Percentiles rank a stretch among this genome's conserved stretches.
Evolutionary conservation across 1,140 invertebrate species (phyloP).

Genomic region (Macrobrachium nipponense): DNA sequence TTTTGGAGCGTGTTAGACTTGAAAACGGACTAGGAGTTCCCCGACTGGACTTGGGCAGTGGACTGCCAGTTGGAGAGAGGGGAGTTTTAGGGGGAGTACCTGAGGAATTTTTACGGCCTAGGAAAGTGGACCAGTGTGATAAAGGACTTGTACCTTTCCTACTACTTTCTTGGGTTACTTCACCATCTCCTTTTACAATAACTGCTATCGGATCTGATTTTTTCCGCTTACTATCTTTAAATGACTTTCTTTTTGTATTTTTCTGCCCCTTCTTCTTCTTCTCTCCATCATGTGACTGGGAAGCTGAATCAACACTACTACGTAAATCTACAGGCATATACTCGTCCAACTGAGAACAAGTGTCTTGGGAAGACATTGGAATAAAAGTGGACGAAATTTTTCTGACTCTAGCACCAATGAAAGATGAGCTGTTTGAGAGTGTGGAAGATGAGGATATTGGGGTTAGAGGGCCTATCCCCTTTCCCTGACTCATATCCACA

Average conservation of each 20-base stretch:
- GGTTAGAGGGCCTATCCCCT: slow-evolving; percentile 40
- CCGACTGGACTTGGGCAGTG: slow-evolving; percentile 58
- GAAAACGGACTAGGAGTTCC: slow-evolving; percentile 64
- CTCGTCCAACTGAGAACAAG: slow-evolving; percentile 45
- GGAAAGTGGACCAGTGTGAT: slow-evolving; percentile 50
- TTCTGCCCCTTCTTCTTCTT: slow-evolving; percentile 77
- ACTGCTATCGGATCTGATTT: slow-evolving; percentile 83
- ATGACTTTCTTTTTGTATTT: slow-evolving; percentile 79
- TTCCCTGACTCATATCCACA: slow-evolving; percentile 63
- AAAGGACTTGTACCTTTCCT: slow-evolving; percentile 59
- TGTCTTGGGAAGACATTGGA: slow-evolving; percentile 55
- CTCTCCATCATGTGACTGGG: slow-evolving; percentile 49
- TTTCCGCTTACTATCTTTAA: slow-evolving; percentile 77
- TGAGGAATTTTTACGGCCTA: slow-evolving; percentile 58
- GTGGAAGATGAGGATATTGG: slow-evolving; percentile 49
- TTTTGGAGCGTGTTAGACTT: slow-evolving; percentile 60
- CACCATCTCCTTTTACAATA: slow-evolving; percentile 73
- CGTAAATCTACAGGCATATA: slow-evolving; percentile 51
- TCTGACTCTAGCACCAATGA: slow-evolving; percentile 55
- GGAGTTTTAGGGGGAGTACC: slow-evolving; percentile 60
- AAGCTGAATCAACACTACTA: slow-evolving; percentile 39
- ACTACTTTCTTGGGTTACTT: slow-evolving; percentile 32
- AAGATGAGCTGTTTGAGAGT: slow-evolving; percentile 48
- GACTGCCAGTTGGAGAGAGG: slow-evolving; percentile 63
- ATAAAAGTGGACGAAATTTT: slow-evolving; percentile 54